phyloP scores from a whole-genome alignment of 1,140 invertebrate genomes.

The Drosophila baimaii region DNA sequence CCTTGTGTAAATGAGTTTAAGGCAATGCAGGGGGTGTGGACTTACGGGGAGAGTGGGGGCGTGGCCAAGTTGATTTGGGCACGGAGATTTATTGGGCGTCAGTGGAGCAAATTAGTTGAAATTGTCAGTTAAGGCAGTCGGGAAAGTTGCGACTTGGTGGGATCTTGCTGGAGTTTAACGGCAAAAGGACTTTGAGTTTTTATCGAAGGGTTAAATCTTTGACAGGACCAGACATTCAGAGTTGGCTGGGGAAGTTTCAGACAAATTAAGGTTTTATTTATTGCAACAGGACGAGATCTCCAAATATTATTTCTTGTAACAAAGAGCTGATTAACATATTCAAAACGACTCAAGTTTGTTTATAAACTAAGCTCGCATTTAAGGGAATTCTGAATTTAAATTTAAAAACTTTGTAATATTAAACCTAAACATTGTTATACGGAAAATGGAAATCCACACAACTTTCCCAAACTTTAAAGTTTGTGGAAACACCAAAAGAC shows the following conservation, averaged over 20 bases:
- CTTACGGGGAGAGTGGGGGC: slow-evolving; percentile 27
- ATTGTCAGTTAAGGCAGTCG: slow-evolving; percentile 69
- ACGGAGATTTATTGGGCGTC: slow-evolving; percentile 78
- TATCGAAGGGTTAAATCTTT: slow-evolving; percentile 33
- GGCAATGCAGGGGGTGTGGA: slow-evolving; percentile 34
- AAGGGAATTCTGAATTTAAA: no score
- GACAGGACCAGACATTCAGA: background rate
- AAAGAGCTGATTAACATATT: background rate
- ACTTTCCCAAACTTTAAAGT: background rate
- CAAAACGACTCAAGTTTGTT: no score
- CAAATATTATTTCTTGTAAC: background rate
- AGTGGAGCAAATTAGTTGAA: slow-evolving; percentile 78
- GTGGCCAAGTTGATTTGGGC: slow-evolving; percentile 76
- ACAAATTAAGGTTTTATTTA: slow-evolving; percentile 6
- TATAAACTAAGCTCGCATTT: background rate
- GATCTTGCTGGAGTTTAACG: slow-evolving; percentile 22
- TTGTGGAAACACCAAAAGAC: background rate
- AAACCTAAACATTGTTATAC: background rate
- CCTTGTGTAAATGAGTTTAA: slow-evolving; percentile 25
- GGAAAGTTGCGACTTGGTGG: slow-evolving; percentile 34
- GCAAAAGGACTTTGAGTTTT: slow-evolving; percentile 11
- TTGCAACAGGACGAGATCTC: background rate
- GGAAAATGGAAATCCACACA: background rate
- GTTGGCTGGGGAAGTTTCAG: no score
- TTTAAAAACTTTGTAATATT: background rate